Conservation (phyloP, 2,797 vertebrate genomes). For the Catharus ustulatus region DNA sequence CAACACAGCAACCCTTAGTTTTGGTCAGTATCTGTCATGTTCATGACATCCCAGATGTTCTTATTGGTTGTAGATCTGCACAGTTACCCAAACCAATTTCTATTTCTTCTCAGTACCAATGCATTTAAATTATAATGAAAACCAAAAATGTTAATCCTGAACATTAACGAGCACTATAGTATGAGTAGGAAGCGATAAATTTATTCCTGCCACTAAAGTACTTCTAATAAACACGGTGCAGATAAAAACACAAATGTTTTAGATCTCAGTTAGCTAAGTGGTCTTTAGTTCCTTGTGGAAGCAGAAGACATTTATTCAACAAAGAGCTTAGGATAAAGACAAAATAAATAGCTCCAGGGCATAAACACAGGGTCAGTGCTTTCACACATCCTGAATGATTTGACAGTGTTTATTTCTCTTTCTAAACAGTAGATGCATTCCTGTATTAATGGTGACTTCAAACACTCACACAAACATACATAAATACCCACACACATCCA, state of each 20-base stretch:
- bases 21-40: neutral
- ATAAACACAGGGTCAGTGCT: neutral
- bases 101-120: neutral
- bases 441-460: neutral
- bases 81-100: neutral
- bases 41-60: neutral
- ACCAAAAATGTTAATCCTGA: neutral
- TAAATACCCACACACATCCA: neutral
- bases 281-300: neutral
- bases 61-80: neutral
- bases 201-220: neutral
- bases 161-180: neutral
- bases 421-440: neutral
- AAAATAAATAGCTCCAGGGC: slow-evolving; percentile 11
- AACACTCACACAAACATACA: neutral
- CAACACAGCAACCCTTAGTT: neutral
- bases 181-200: neutral
- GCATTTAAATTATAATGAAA: neutral
- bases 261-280: neutral
- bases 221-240: neutral
- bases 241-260: neutral
- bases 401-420: neutral
- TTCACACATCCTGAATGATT: neutral
- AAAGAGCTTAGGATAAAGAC: neutral
- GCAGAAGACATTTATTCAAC: neutral